Evolutionary conservation across 2,888 invertebrate genomes (phyloP).

Genomic region (Dicyrtomina minuta): DNA sequence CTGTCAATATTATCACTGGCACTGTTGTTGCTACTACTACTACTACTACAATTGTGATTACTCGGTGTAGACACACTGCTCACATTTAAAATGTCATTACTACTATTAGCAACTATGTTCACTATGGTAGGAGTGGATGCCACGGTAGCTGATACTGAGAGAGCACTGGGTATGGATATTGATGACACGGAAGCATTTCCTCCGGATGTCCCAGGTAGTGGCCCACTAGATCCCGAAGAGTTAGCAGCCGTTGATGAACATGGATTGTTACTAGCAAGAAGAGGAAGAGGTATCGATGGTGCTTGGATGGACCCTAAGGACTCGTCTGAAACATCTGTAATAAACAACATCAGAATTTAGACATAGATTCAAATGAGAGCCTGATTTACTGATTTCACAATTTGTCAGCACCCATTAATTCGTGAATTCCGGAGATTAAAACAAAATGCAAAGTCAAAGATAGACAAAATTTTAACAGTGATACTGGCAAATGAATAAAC

Average conservation of each 20-base stretch:
- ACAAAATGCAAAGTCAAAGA: neutral
- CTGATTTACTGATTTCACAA: no score
- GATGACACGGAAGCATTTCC: constrained; percentile 24
- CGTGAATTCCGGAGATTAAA: no score
- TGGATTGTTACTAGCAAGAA: constrained; percentile 47
- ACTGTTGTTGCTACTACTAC: constrained; percentile 62
- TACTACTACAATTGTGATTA: constrained; percentile 59
- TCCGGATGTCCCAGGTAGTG: constrained; percentile 32
- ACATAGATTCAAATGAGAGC: neutral
- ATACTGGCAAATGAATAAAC: neutral
- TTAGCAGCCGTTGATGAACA: constrained; percentile 25
- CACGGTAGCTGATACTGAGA: constrained; percentile 45
- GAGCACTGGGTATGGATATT: constrained; percentile 43
- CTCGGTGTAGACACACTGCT: constrained; percentile 5
- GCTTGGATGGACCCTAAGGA: constrained; percentile 45
- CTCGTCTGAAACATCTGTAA: constrained; percentile 48
- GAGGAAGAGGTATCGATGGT: constrained; percentile 50
- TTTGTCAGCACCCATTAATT: no score
- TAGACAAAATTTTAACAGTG: neutral
- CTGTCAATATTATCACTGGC: constrained; percentile 60
- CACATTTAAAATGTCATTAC: constrained; percentile 13
- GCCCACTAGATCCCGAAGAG: constrained; percentile 28
- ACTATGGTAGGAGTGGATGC: constrained; percentile 33
- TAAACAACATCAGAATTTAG: neutral
- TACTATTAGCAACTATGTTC: constrained; percentile 14